A percentile compares a stretch with the other conserved stretches of the same genome.
Evolutionary conservation across 2,113 vertebrate genomes (phyloP).

Genomic region (Lethenteron camtschaticum): DNA sequence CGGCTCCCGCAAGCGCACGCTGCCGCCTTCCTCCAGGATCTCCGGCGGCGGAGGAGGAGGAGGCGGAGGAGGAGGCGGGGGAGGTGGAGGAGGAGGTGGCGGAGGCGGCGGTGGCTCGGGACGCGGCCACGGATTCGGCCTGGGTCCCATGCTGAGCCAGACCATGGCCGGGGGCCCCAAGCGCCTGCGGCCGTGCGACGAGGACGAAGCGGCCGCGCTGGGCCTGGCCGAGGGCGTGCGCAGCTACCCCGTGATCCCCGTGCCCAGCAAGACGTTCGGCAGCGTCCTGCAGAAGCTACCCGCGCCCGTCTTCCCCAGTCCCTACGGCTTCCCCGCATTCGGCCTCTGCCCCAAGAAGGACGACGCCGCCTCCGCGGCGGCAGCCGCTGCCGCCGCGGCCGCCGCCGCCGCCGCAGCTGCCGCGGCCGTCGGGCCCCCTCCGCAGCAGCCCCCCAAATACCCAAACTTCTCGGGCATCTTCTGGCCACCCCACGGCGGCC

Average conservation of each 20-base stretch:
- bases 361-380: conserved; percentile 23
- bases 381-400: conserved; percentile 18
- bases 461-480: conserved; percentile 4
- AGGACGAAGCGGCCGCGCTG: conserved; percentile 21
- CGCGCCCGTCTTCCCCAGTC: conserved; percentile 59
- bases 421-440: conserved; percentile 20
- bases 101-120: background rate
- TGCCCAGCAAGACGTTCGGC: conserved; percentile 75
- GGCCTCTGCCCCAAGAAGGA: conserved; percentile 75
- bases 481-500: background rate
- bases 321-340: conserved; percentile 63
- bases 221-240: conserved; percentile 26
- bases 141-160: conserved; percentile 21
- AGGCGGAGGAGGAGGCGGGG: background rate
- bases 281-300: conserved; percentile 54
- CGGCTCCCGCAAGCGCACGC: conserved; percentile 64
- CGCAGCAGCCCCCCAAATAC: background rate
- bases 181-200: conserved; percentile 21
- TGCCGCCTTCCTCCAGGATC: conserved; percentile 26
- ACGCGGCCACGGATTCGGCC: conserved; percentile 17
- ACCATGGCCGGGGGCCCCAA: conserved; percentile 16
- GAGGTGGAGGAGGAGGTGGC: too few relatives aligned
- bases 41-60: conserved; percentile 12
- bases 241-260: conserved; percentile 72
- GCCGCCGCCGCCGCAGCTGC: conserved; percentile 19